phyloP scores from a whole-genome alignment of 2,888 invertebrate genomes.

The Melanostoma mellinum region DNA sequence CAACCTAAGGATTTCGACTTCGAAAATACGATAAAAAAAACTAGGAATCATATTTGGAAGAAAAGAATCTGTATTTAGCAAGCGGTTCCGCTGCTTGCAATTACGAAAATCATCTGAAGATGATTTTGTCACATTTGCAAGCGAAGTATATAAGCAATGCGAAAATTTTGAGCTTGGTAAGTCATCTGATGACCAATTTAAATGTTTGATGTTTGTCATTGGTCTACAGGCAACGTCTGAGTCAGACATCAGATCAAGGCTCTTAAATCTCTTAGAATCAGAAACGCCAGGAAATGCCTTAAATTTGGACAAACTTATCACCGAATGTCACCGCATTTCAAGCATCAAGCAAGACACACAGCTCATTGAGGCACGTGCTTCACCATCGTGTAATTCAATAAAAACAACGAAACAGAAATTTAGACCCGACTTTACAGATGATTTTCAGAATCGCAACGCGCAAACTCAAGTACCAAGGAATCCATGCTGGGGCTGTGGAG shows the following conservation, averaged over 20 bases:
- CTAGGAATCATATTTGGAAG: conserved; percentile 2
- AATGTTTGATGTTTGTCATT: conserved; percentile 65
- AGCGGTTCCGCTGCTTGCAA: conserved; percentile 1
- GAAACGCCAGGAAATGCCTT: not conserved
- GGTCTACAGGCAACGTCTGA: conserved; percentile 57
- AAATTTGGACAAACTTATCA: conserved; percentile 34
- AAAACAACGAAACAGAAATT: too few species aligned
- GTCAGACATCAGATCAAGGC: conserved; percentile 57
- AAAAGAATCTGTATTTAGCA: conserved; percentile 2
- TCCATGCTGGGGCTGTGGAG: conserved; percentile 33
- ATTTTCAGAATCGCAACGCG: conserved; percentile 3
- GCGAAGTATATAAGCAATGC: not conserved
- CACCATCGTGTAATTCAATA: not conserved
- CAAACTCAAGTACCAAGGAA: conserved; percentile 22
- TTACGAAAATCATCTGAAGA: conserved; percentile 6
- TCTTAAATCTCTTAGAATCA: conserved; percentile 49
- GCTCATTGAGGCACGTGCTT: conserved; percentile 13
- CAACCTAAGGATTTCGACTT: conserved; percentile 1
- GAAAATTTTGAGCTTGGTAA: conserved; percentile 21
- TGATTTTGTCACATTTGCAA: conserved; percentile 18
- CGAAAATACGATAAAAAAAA: not conserved
- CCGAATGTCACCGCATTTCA: conserved; percentile 35
- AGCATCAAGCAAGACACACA: conserved; percentile 41
- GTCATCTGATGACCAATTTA: conserved; percentile 53
- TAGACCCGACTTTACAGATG: not conserved